Conservation (phyloP, 2,888 invertebrate species). For the Hypselothyrea guttata region DNA sequence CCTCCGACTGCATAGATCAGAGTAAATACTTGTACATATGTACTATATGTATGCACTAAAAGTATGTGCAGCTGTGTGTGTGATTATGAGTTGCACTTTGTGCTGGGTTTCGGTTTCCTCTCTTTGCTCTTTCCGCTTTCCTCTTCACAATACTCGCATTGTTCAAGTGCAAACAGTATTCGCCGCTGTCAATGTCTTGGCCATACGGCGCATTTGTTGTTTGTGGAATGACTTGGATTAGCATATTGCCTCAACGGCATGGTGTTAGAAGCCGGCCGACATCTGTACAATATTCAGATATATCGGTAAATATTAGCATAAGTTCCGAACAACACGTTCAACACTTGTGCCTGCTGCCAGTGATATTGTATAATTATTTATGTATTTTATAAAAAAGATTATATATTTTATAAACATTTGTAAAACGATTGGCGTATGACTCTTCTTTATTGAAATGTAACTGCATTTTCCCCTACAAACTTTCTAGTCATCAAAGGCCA, state of each 20-base stretch:
- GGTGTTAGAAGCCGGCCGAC: conserved; percentile 2
- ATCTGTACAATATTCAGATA: conserved; percentile 28
- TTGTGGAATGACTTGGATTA: conserved; percentile 36
- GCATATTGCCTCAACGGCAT: conserved; percentile 25
- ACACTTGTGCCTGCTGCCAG: not conserved
- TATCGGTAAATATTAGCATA: conserved; percentile 52
- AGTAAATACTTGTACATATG: not conserved
- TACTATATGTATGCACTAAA: not conserved
- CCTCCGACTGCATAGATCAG: too few relatives aligned
- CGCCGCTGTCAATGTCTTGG: conserved; percentile 18
- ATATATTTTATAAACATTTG: too few relatives aligned
- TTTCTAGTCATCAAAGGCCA: too few relatives aligned
- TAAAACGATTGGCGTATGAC: too few relatives aligned
- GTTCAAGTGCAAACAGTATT: conserved; percentile 3
- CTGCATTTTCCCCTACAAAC: too few relatives aligned
- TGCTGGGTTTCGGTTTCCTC: too few relatives aligned
- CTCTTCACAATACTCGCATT: conserved; percentile 24
- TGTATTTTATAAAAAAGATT: too few relatives aligned
- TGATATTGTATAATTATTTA: too few relatives aligned
- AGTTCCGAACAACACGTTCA: not conserved
- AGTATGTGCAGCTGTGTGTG: not conserved
- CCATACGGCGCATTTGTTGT: conserved; percentile 30
- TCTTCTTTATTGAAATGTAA: too few relatives aligned
- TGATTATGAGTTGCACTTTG: conserved; percentile 18
- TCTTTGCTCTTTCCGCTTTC: conserved; percentile 35